Conservation (phyloP, 2,113 vertebrate species). For the Electrona antarctica region DNA sequence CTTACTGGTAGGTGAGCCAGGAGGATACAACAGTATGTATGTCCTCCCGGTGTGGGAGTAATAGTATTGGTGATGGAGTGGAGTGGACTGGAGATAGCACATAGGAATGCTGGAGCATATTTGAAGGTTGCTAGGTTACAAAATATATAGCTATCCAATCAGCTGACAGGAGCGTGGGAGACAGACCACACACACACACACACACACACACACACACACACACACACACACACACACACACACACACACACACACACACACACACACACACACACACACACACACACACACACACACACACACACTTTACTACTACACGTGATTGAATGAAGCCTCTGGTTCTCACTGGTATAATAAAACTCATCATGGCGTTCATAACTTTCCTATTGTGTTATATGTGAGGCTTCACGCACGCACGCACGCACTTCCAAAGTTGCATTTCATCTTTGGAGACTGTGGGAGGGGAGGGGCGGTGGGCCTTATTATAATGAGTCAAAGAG, state of each 20-base stretch:
- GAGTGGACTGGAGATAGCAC: slow-evolving; percentile 13
- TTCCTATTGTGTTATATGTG: too few relatives aligned
- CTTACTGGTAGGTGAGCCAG: too few relatives aligned
- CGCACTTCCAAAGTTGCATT: too few relatives aligned
- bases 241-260: slow-evolving; percentile 28
- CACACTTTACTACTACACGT: neutral
- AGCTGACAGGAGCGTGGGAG: slow-evolving; percentile 41
- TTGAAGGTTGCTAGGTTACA: slow-evolving; percentile 61
- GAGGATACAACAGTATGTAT: too few relatives aligned
- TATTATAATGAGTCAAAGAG: too few relatives aligned
- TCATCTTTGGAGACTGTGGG: too few relatives aligned
- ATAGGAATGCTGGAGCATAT: slow-evolving; percentile 54
- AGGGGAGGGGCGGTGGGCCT: too few relatives aligned
- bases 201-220: slow-evolving; percentile 11
- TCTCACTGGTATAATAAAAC: too few relatives aligned
- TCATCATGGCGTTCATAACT: too few relatives aligned
- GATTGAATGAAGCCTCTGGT: too few relatives aligned
- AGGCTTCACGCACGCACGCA: too few relatives aligned
- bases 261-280: slow-evolving; percentile 44
- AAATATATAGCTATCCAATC: slow-evolving; percentile 41
- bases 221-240: neutral
- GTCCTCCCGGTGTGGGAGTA: too few relatives aligned
- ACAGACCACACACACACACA: slow-evolving; percentile 47
- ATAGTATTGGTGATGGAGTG: neutral
- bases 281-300: slow-evolving; percentile 1